Percentiles rank a stretch among this genome's conserved stretches.
These are phyloP conservation scores for Eudorcas thomsonii DNA, from an alignment of 2,113 vertebrate genomes.

Conservation along the genomic window DNA sequence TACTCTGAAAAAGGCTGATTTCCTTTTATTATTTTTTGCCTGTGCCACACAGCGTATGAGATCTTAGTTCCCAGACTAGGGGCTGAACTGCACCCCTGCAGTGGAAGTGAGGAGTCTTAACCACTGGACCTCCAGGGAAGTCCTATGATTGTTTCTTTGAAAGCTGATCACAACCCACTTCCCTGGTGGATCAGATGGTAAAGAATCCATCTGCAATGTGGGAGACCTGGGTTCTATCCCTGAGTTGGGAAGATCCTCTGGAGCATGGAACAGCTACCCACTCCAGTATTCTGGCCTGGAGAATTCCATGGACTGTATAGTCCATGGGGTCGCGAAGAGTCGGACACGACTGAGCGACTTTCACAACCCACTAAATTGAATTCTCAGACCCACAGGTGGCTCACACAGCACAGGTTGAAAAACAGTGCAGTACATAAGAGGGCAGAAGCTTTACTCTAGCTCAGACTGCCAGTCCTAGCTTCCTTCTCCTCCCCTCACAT, in stretches of 20 bases:
- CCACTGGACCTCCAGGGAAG: not conserved
- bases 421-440: not conserved
- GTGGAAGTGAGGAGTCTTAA: not conserved
- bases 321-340: not conserved
- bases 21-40: not conserved
- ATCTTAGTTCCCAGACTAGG: not conserved
- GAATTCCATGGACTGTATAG: not conserved
- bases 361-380: not conserved
- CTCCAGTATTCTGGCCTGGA: not conserved
- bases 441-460: not conserved
- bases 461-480: not conserved
- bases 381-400: not conserved
- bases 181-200: not conserved
- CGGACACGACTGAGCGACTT: not conserved
- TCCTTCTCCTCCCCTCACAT: not conserved
- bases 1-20: not conserved
- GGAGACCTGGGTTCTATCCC: not conserved
- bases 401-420: not conserved
- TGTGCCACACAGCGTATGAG: not conserved
- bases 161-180: not conserved
- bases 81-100: not conserved
- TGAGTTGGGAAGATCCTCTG: not conserved
- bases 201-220: not conserved
- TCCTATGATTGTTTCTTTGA: not conserved
- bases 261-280: not conserved